Evolutionary conservation across 2,888 invertebrate genomes (phyloP).

Genomic region (Drosophila ustulata): DNA sequence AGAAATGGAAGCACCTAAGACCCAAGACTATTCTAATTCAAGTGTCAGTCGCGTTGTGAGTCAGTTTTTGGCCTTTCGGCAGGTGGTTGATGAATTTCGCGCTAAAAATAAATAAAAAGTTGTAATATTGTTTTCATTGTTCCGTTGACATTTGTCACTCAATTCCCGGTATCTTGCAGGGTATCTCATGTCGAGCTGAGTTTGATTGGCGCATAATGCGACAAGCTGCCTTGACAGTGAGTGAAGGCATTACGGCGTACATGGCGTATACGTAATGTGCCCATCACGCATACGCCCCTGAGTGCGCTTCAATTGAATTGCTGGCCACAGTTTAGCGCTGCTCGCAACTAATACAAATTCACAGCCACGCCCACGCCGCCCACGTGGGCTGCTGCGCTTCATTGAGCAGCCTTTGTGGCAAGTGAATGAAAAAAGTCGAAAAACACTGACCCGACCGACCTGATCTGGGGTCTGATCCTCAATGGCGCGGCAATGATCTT

Average conservation of each 20-base stretch:
- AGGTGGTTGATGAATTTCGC: slow-evolving; percentile 16
- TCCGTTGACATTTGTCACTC: background rate
- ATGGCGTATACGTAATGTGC: slow-evolving; percentile 67
- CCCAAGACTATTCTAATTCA: slow-evolving; percentile 30
- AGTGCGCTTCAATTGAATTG: slow-evolving; percentile 18
- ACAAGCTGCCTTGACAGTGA: slow-evolving; percentile 57
- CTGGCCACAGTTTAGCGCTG: slow-evolving; percentile 13
- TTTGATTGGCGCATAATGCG: slow-evolving; percentile 13
- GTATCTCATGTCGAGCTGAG: slow-evolving; percentile 13
- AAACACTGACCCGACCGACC: slow-evolving; percentile 37
- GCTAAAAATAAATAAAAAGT: slow-evolving; percentile 12
- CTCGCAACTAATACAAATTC: slow-evolving; percentile 51
- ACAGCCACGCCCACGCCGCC: slow-evolving; percentile 37
- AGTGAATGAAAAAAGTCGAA: slow-evolving; percentile 1
- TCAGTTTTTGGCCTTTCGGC: slow-evolving; percentile 20
- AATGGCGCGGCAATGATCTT: slow-evolving; percentile 75
- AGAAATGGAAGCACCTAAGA: slow-evolving; percentile 6
- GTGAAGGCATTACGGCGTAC: slow-evolving; percentile 30
- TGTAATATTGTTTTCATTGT: slow-evolving; percentile 26
- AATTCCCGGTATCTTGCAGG: slow-evolving; percentile 9
- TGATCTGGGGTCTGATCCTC: slow-evolving; percentile 30
- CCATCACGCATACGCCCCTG: slow-evolving; percentile 62
- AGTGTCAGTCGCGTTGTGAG: slow-evolving; percentile 25
- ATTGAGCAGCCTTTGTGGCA: slow-evolving; percentile 59
- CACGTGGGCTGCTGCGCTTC: slow-evolving; percentile 60